Conservation (phyloP, 23 tunicate genomes). For the Corella eumyota region DNA sequence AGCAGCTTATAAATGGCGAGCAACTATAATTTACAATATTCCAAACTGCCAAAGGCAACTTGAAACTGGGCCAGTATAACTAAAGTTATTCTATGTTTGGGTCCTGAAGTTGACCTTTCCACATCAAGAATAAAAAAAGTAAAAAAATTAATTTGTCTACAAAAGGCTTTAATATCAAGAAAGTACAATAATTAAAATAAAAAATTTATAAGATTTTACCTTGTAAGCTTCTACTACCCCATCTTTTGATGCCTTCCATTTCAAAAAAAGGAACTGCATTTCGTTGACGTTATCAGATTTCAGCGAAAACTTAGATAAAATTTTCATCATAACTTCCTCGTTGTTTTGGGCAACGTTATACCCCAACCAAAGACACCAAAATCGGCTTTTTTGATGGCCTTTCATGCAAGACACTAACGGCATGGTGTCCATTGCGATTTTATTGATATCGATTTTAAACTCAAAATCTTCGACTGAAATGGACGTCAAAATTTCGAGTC, state of each 20-base stretch:
- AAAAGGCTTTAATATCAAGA: too few relatives aligned
- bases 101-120: too few relatives aligned
- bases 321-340: constrained; percentile 10
- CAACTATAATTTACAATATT: too few relatives aligned
- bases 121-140: too few relatives aligned
- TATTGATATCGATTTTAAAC: neutral
- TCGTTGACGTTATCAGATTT: constrained; percentile 5
- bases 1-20: too few relatives aligned
- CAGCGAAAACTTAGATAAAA: neutral
- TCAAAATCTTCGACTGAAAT: neutral
- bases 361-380: constrained; percentile 51
- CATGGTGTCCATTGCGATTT: neutral
- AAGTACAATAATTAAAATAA: too few relatives aligned
- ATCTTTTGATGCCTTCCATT: constrained; percentile 19
- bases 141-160: too few relatives aligned
- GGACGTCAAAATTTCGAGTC: neutral
- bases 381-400: neutral
- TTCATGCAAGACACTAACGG: constrained; percentile 2
- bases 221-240: constrained; percentile 7
- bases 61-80: too few relatives aligned
- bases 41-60: too few relatives aligned
- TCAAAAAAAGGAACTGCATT: constrained; percentile 12
- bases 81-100: too few relatives aligned
- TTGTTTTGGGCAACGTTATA: constrained; percentile 15
- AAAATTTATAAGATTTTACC: constrained; percentile 2